Evolutionary conservation across 2,113 vertebrate species (phyloP), one percentile per base, ranked within the genome.

Genomic region (Phyllostomus hastatus): DNA sequence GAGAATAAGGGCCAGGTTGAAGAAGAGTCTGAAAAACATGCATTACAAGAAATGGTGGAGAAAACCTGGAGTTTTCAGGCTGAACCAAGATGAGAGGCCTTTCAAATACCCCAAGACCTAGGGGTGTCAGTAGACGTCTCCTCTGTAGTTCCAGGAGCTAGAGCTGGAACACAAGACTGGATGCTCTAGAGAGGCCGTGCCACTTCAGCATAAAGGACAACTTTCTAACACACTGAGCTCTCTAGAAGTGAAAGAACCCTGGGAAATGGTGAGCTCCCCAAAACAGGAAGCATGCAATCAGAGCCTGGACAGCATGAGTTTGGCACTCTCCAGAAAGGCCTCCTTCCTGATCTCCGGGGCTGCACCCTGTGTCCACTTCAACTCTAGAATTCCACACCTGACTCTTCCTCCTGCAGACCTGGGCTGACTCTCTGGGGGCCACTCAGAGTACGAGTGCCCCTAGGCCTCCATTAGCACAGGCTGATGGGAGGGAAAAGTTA

Each of bases 241-340:
- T 46, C 28, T 52, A 76, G 59, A 5, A 93, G 12, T 12, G 17
- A 61, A 41, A 28, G 38, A 11, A 11, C 3, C 26, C 54, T 70
- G n/a, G 85, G 43, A 64, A 96, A 82, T 0, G 14, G 38, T 57
- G 5, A 31, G 15, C n/a, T 92, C 81, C 69, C 88, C 19, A 35
- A 90, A 82, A 52, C 15, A 78, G n/a, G 14, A 70, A 46, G 38
- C 3, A 9, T 0, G 15, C 14, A 24, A 3, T 26, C n/a, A 54
- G 66, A 2, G 0, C 16, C 48, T 31, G 11, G 2, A 4, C 35
- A 19, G 59, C 3, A 0, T 28, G 0, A 0, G 2, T 8, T 35
- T 43, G 14, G 59, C 0, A 4, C 15, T 31, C 33, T 38, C 41
- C 24, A 73, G 70, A 79, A 70, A 17, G 59, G 20, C 14, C 28